Base-by-base conservation (phyloP, 2,797 vertebrate species). In the Cheracebus regulus region DNA sequence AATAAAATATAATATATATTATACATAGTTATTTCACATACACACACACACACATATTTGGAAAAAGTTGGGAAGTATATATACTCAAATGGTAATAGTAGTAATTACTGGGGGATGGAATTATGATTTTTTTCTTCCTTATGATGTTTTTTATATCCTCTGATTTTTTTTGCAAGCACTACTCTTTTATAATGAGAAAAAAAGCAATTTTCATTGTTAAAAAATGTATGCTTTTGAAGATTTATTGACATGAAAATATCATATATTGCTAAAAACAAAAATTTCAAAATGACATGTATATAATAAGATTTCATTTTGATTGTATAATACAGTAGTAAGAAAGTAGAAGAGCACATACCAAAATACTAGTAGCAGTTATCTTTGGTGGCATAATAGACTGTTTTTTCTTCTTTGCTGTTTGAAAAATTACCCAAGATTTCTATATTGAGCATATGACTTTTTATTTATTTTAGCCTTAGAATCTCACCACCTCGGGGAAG, bases 221-320 rank as follows among this genome's bases (percentile, higher is more conserved):
- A 97, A 90, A 41, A 75, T n/a, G 39, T 73, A 85, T 73, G 64
- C 22, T 50, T 76, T 95, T 46, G 61, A 95, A 80, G 81, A 93
- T 88, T 90, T 86, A 85, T 72, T 97, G 67, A 92, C 13, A 93
- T 46, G 8, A 88, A 95, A 96, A 91, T 93, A 36, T 57, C 57
- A 85, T 26, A 78, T 81, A 82, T 72, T 97, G 64, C 57, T 88
- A 93, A 92, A 96, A 90, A 52, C 64, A 80, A 72, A 88, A 80
- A 41, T 57, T 95, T 50, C 13, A 82, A 46, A 73, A 11, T 79
- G 33, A 67, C 64, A 67, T 39, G 44, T n/a, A 13, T 81, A 28
- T 80, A 95, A 84, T 46, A 64, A 67, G 82, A 81, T 86, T 88
- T 91, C 39, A 26, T 82, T 79, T 88, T 95, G 57, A 85, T 88